Evolutionary conservation across 2,888 invertebrate species (phyloP).

Genomic region (Electrophaes corylata): DNA sequence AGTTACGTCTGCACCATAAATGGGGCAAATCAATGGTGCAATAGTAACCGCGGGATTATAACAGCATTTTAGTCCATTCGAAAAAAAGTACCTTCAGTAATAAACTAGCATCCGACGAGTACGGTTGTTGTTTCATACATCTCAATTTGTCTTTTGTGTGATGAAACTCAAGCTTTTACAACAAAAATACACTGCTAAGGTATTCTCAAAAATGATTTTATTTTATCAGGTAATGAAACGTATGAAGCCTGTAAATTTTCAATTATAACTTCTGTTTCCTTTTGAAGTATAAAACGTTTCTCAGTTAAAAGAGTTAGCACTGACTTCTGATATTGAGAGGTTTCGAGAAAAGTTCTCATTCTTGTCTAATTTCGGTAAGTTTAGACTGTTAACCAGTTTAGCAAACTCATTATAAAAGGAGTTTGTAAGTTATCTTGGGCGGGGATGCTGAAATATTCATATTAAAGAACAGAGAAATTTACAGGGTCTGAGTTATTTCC

Average conservation of each 20-base stretch:
- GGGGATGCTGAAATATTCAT: constrained; percentile 14
- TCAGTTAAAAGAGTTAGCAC: constrained; percentile 31
- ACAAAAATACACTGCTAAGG: not conserved
- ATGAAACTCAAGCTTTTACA: not conserved
- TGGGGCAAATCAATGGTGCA: no score
- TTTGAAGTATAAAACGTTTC: constrained; percentile 28
- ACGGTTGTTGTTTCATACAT: no score
- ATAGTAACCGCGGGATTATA: no score
- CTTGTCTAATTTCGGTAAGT: constrained; percentile 30
- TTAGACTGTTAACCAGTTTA: constrained; percentile 21
- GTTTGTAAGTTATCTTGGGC: constrained; percentile 16
- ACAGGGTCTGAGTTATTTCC: constrained; percentile 1
- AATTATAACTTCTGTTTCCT: constrained; percentile 43
- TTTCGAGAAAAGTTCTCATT: constrained; percentile 27
- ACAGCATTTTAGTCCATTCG: no score
- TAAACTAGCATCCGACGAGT: no score
- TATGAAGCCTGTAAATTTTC: constrained; percentile 40
- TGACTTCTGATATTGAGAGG: constrained; percentile 31
- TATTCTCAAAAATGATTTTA: constrained; percentile 20
- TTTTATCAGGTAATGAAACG: constrained; percentile 35
- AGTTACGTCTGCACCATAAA: no score
- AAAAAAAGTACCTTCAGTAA: no score
- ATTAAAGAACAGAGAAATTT: not conserved
- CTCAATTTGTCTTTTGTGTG: no score
- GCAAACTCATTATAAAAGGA: constrained; percentile 18